A percentile compares a stretch with the other conserved stretches of the same genome.
These are phyloP conservation scores for Amphiprion ocellaris DNA, from an alignment of 2,113 vertebrate genomes.

Conservation along the genomic window DNA sequence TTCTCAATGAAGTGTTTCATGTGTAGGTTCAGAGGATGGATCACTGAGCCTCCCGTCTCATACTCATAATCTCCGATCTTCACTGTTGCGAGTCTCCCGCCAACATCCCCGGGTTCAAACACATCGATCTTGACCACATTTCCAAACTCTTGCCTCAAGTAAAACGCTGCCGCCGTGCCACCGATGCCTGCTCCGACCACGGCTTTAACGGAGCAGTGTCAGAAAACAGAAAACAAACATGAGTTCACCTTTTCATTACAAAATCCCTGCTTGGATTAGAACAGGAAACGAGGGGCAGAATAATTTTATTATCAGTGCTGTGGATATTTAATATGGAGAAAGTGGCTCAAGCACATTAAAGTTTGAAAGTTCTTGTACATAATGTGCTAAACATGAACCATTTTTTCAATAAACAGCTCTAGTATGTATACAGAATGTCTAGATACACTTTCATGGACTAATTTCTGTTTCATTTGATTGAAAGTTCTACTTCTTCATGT, in stretches of 20 bases:
- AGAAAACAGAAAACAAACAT: neutral
- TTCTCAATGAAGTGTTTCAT: slow-evolving; percentile 94
- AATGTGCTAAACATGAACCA: no score
- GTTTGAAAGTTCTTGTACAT: no score
- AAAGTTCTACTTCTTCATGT: no score
- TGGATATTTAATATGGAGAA: no score
- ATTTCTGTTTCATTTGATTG: no score
- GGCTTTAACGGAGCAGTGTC: slow-evolving; percentile 76
- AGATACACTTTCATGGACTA: no score
- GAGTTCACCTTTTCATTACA: neutral
- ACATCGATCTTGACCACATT: slow-evolving; percentile 87
- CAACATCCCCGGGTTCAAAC: slow-evolving; percentile 87
- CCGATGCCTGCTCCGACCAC: slow-evolving; percentile 93
- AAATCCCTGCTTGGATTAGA: no score
- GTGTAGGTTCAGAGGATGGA: slow-evolving; percentile 95
- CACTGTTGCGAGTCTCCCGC: slow-evolving; percentile 89
- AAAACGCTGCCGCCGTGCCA: slow-evolving; percentile 89
- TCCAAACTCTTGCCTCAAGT: slow-evolving; percentile 93
- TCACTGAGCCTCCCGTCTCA: slow-evolving; percentile 88
- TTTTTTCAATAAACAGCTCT: no score
- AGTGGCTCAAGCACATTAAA: no score
- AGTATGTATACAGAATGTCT: no score
- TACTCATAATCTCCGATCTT: slow-evolving; percentile 85
- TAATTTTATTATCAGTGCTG: no score
- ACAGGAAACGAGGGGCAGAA: no score